Conservation (phyloP, 2,888 invertebrate species). For the Watsonalla binaria region DNA sequence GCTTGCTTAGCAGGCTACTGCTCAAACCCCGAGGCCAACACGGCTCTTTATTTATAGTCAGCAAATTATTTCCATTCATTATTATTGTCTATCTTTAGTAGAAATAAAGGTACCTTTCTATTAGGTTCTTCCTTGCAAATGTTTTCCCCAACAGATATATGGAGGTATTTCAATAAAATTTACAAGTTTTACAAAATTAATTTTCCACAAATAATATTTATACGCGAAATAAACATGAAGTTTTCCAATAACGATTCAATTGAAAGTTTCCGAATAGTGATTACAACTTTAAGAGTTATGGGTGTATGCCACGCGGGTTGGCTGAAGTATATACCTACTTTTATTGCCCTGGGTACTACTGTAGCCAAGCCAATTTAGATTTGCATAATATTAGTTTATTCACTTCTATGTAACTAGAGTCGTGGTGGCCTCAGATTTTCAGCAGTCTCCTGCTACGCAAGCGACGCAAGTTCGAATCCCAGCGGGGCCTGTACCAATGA, state of each 20-base stretch:
- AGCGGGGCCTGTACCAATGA: no score
- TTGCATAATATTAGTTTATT: background rate
- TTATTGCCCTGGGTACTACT: background rate
- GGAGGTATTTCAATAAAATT: background rate
- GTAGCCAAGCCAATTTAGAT: background rate
- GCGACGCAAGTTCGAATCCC: no score
- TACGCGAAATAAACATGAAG: background rate
- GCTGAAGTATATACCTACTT: background rate
- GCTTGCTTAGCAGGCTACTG: no score
- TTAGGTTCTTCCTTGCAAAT: no score
- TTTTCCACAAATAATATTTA: background rate
- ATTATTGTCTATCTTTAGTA: no score
- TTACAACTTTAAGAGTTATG: background rate
- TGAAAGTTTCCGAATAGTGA: background rate
- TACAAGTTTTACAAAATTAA: background rate
- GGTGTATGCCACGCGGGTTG: background rate
- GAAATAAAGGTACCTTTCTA: no score
- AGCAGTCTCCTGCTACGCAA: no score
- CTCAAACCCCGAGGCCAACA: no score
- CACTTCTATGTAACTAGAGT: background rate
- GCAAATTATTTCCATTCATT: no score
- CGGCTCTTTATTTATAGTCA: no score
- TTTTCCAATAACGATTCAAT: conserved; percentile 1
- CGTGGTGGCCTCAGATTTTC: no score
- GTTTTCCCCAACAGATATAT: no score